Base-by-base conservation (phyloP, 2,113 vertebrate genomes). In the Prunella himalayana region DNA sequence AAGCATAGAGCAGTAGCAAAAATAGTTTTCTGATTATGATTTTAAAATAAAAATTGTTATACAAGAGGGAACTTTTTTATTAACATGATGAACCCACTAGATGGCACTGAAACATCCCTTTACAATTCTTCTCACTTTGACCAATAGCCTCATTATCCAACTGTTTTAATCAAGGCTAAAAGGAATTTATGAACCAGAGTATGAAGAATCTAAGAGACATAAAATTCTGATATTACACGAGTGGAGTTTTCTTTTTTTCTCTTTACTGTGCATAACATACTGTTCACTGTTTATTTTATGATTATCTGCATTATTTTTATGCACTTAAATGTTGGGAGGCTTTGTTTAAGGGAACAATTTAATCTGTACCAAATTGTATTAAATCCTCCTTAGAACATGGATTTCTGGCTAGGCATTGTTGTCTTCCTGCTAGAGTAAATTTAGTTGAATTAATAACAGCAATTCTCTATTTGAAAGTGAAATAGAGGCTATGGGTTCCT, bases 101-200 rank as follows among this genome's bases (percentile, higher is more conserved):
- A 88, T 96, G 95, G 96, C 93, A 95, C 64, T 92, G 41, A 86
- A 95, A 63, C 44, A 83, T 64, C 21, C 85, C 54, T 86, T 66
- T 92, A 83, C 4, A 88, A 70, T 71, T 44, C 31, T 28, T 76
- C 42, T 35, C 15, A 4, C 35, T 81, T 53, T 20, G 65, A 45
- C 18, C 39, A 33, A 61, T 20, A 24, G 24, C 39, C 30, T 80
- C 54, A 64, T 92, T 78, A 73, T 50, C 79, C 17, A 2, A 47
- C 5, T 63, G 56, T 83, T 89, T 73, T 63, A 72, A 65, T 90
- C 39, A 91, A 78, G 24, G 50, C 30, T 76, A 80, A 82, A 78
- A 66, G 20, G 42, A 79, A 65, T 82, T 80, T 66, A 66, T 54
- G 42, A 59, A 47, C 41, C 31, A 41, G 22, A 61, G 23, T 13